phyloP scores from a whole-genome alignment of 2,113 vertebrate genomes.

The Mustela nigripes region DNA sequence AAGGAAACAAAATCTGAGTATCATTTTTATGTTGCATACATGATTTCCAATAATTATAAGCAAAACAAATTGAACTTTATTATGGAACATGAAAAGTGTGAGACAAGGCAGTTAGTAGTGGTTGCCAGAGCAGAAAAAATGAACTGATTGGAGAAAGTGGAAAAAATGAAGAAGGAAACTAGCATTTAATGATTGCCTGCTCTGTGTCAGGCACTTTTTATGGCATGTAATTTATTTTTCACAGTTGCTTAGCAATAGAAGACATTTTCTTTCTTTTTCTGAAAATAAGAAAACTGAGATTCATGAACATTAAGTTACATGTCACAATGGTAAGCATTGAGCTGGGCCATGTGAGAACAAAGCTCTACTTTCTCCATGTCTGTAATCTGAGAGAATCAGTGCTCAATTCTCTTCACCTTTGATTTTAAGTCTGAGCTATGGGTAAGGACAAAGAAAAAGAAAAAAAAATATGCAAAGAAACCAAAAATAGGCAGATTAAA shows the following conservation, averaged over 20 bases:
- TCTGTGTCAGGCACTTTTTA: not conserved
- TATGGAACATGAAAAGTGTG: not conserved
- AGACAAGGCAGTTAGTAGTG: not conserved
- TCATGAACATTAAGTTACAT: not conserved
- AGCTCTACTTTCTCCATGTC: not conserved
- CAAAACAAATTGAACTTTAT: conserved; percentile 28
- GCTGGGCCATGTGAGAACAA: not conserved
- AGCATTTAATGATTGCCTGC: not conserved
- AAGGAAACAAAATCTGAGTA: not conserved
- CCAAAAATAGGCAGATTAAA: not conserved
- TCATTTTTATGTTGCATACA: not conserved
- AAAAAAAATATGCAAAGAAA: not conserved
- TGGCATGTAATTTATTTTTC: not conserved
- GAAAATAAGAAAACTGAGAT: not conserved
- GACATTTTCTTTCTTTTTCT: not conserved
- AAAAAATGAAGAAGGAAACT: not conserved
- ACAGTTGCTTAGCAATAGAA: not conserved
- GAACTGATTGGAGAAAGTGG: not conserved
- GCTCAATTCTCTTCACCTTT: not conserved
- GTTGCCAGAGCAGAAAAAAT: not conserved
- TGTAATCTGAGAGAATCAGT: not conserved
- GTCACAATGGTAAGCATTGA: not conserved
- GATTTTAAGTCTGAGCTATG: not conserved
- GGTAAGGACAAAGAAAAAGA: not conserved
- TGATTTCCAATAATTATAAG: not conserved